A percentile compares a stretch with the other conserved stretches of the same genome.
Conservation (phyloP, 2,797 vertebrate species). For the Betta splendens region DNA sequence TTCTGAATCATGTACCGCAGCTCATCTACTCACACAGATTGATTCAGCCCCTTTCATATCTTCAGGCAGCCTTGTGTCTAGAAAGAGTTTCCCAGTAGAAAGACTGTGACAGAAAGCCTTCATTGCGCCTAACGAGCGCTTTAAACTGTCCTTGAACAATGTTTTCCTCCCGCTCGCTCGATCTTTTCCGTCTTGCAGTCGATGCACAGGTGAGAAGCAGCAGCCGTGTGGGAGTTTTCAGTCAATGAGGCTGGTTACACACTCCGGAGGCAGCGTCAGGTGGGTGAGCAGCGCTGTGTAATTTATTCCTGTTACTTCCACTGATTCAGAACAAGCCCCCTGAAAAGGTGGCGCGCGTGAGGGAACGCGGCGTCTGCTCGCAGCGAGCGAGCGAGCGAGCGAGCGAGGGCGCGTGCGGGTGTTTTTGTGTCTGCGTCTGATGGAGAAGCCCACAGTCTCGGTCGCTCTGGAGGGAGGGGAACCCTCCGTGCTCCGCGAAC, state of each 20-base stretch:
- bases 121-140: slow-evolving; percentile 1
- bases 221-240: slow-evolving; percentile 17
- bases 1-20: slow-evolving; percentile 48
- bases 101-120: slow-evolving; percentile 6
- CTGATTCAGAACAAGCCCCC: slow-evolving; percentile 49
- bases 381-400: slow-evolving; percentile 7
- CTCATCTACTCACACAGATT: slow-evolving; percentile 44
- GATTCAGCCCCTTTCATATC: slow-evolving; percentile 39
- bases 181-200: neutral
- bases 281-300: slow-evolving; percentile 42
- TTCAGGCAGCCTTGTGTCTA: neutral
- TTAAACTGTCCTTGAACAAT: slow-evolving; percentile 18
- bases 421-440: slow-evolving; percentile 17
- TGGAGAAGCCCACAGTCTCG: slow-evolving; percentile 19
- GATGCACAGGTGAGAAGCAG: slow-evolving; percentile 29
- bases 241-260: slow-evolving; percentile 20
- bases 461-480: slow-evolving; percentile 38
- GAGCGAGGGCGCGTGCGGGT: neutral
- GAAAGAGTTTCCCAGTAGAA: slow-evolving; percentile 14
- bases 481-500: slow-evolving; percentile 43
- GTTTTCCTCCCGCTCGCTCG: neutral
- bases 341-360: slow-evolving; percentile 24
- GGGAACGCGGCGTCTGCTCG: slow-evolving; percentile 19
- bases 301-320: slow-evolving; percentile 47
- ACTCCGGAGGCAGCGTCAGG: slow-evolving; percentile 43